Evolutionary conservation across 2,113 vertebrate genomes (phyloP).

Genomic region (Carlito syrichta): DNA sequence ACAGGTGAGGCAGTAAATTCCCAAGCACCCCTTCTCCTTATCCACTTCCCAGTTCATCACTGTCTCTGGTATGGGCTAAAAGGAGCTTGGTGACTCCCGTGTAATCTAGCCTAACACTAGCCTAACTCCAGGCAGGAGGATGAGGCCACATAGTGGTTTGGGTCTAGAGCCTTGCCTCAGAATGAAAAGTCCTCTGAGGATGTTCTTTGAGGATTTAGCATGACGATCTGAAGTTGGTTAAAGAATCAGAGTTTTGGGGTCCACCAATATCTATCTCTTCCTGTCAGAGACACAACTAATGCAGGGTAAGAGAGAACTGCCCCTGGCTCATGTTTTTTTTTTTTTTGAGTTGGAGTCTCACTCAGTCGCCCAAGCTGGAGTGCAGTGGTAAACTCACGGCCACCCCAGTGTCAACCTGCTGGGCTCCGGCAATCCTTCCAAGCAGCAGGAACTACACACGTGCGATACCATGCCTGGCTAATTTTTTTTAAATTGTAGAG

Average conservation of each 20-base stretch:
- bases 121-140: not conserved
- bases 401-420: too few species aligned
- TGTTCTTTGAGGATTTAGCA: conserved; percentile 3
- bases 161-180: not conserved
- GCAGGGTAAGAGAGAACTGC: not conserved
- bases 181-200: not conserved
- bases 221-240: not conserved
- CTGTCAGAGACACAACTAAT: not conserved
- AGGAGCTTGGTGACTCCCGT: not conserved
- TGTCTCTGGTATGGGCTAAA: not conserved
- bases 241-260: not conserved
- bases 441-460: too few species aligned
- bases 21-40: not conserved
- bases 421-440: too few species aligned
- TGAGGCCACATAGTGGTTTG: not conserved
- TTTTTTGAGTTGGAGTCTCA: too few species aligned
- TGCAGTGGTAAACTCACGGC: too few species aligned
- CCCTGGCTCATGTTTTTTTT: not conserved
- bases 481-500: too few species aligned
- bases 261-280: not conserved
- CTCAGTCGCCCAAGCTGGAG: too few species aligned
- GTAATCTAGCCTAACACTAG: not conserved
- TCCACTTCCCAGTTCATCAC: not conserved
- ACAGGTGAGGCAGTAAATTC: not conserved
- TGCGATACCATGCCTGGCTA: too few species aligned